phyloP scores from a whole-genome alignment of 1,140 invertebrate species.

The Caligus rogercresseyi region DNA sequence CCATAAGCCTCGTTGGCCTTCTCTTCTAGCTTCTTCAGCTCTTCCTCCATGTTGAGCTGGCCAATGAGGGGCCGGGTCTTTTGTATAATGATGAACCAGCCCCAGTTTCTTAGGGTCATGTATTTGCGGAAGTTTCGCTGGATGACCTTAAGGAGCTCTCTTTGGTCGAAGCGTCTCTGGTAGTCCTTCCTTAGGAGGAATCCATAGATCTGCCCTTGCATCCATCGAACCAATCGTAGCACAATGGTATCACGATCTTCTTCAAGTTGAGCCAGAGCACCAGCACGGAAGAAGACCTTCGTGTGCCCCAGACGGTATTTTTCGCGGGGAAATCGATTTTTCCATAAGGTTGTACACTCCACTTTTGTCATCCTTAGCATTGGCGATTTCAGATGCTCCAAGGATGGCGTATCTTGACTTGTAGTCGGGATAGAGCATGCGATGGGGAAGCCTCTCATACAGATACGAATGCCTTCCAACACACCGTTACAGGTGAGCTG shows the following conservation, averaged over 20 bases:
- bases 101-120: conserved; percentile 93
- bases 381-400: conserved; percentile 9
- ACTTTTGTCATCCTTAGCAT: conserved; percentile 13
- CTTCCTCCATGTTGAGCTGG: conserved; percentile 93
- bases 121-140: conserved; percentile 98
- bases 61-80: conserved; percentile 98
- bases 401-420: conserved; percentile 15
- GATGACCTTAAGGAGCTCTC: conserved; percentile 65
- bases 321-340: conserved; percentile 36
- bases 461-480: conserved; percentile 42
- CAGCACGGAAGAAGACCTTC: conserved; percentile 97
- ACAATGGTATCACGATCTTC: conserved; percentile 98
- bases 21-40: conserved; percentile 92
- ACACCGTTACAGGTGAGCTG: conserved; percentile 42
- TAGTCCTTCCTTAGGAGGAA: conserved; percentile 67
- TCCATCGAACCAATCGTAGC: conserved; percentile 92
- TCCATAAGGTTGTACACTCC: conserved; percentile 16
- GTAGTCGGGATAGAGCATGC: conserved; percentile 39
- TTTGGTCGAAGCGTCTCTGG: conserved; percentile 90
- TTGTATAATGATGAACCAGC: conserved; percentile 99
- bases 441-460: conserved; percentile 37
- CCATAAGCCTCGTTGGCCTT: conserved; percentile 44
- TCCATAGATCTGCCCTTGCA: conserved; percentile 85
- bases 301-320: conserved; percentile 88
- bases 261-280: conserved; percentile 99